Base-by-base conservation (phyloP, 2,888 invertebrate species). In the Eumacrocentrus americanus region DNA sequence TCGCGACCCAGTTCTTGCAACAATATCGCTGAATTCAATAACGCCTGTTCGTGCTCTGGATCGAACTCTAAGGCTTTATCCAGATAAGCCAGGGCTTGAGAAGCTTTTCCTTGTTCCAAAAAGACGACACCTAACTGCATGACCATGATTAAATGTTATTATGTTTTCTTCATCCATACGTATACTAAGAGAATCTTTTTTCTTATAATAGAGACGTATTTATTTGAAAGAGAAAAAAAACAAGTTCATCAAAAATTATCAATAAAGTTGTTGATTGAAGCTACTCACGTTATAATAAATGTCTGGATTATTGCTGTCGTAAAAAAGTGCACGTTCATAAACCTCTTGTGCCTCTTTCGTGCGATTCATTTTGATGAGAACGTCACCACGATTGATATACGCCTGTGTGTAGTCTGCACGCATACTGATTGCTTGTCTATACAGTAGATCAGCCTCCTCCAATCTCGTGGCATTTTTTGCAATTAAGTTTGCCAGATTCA, bases 391-490 rank as follows among this genome's bases (percentile, higher is more conserved):
- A 83, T 98, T 98, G 69, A 98, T 98, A 79, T 98, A 98, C 6
- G 97, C 98, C 81, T 95, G 93, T 0, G 94, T 89, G 80, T 96
- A 96, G 84, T 98, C 97, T 0, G 96, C 90, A 67, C 98, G 85
- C 98, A 98, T 98, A 77, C 95, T 95, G 68, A 98, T 97, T 9
- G 97, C 98, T 81, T 96, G 96, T 62, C 95, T 85, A 76, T 97
- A 95, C 48, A 97, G 81, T 85, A 93, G 86, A 82, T 98, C 97
- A 0, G 98, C 98, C 82, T 98, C 97, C 81, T 94, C 93, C 56
- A 98, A 82, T 57, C 97, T 85, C 2, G 94, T 94, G 23, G 90
- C 90, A 81, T 98, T 95, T 77, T 94, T 92, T 3, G 96, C 93
- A 76, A 97, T 95, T 69, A 98, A 84, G 83, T 95, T 96, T 1